Evolutionary conservation across 1,140 invertebrate genomes (phyloP), one percentile per base, ranked within the genome.

Genomic region (Heliothis virescens): DNA sequence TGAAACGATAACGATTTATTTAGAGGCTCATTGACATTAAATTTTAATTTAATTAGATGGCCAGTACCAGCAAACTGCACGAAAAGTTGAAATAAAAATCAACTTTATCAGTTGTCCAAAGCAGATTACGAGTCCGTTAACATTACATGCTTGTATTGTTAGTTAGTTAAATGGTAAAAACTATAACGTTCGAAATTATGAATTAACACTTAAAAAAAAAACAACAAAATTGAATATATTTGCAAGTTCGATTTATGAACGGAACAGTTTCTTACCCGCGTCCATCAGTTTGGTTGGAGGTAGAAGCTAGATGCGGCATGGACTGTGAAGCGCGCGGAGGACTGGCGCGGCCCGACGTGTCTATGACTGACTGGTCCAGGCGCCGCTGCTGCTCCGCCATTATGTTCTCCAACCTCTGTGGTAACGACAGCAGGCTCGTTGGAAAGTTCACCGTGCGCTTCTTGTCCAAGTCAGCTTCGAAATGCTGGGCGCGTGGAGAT

Each of bases 371-470:
- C 1, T 73, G 48, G 79, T 91, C 87, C 29, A 93, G 80, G 1
- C 88, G 80, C 15, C 85, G 80, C 79, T 91, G 89, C 69, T 92
- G 90, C 50, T 92, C 87, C 0, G 88, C 90, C 50, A 93, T 92
- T 67, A 92, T 82, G 78, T 92, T 93, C 83, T 92, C 91, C 55
- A 93, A 72, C 0, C 89, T 82, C 76, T 91, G 90, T 3, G 88
- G 89, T 34, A 91, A 81, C 1, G 89, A 90, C n/a, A 89, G 72
- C 16, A 91, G 79, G 60, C 87, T 91, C 26, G 88, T 87, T 0
- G 91, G 91, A 62, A 92, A 92, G 63, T 90, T 91, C 67, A 91
- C 91, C 47, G 86, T 86, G n/a, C 89, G 75, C 69, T 90, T 91
- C 76, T 91, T 90, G 55, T 91, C 87, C 11, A 79, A 53, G 16